Base-by-base conservation (phyloP, 2,113 vertebrate species). In the Ceuthmochares aereus region DNA sequence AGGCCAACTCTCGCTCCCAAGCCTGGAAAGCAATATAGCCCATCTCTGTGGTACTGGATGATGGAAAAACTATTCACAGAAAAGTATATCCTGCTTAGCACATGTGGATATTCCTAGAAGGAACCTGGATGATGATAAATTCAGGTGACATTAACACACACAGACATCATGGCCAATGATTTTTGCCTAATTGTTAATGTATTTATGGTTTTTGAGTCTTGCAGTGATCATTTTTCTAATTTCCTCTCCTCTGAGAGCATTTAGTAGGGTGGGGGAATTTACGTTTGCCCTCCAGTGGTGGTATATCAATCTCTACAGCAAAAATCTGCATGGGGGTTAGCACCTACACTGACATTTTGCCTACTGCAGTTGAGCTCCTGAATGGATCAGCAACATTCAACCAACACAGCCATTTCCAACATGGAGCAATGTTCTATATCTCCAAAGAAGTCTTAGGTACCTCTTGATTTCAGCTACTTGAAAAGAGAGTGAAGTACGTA, bases 191-290 rank as follows among this genome's bases (percentile, higher is more conserved):
- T 87, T 74, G 92, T 89, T 94, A 76, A 40, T 77, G 68, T 93
- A 77, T 96, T 94, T 96, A 74, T 45, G 87, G 91, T 87, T 94
- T 88, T 91, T 88, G 90, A 95, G 91, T 80, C 64, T 93, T 82
- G 77, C 34, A 66, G 51, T 69, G 55, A 86, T 85, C 4, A 69
- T 78, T 72, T 40, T 95, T 94, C 92, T 66, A 77, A 81, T 95
- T 88, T 93, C 26, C 49, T 96, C 56, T 96, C 85, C 66, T 5
- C 32, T 70, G 84, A 97, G 92, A 91, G 70, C 79, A 76, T 94
- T 96, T 80, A 81, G 74, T 49, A 80, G 52, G 85, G 74, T 16
- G 82, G 17, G 23, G 81, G 72, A 95, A 87, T 94, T 93, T 69
- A 30, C n/a, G 7, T 92, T 76, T 68, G 23, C 21, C 92, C 60